Evolutionary conservation across 2,888 invertebrate genomes (phyloP).

Genomic region (Ceratothoa steindachneri): DNA sequence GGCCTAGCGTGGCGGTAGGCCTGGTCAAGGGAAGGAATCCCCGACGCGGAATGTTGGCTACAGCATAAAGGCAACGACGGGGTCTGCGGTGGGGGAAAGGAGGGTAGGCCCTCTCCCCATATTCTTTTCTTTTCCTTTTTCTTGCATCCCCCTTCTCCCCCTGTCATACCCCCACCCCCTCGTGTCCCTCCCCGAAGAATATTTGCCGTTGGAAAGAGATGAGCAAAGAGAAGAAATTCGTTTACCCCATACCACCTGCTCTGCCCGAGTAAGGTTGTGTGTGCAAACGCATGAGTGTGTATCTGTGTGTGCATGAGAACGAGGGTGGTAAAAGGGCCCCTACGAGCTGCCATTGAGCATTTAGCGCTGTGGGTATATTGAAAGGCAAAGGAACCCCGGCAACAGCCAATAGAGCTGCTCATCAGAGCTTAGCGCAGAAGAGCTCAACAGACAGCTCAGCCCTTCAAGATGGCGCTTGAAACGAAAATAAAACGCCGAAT

Average conservation of each 20-base stretch:
- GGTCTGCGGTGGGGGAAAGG: too few species aligned
- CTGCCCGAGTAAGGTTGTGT: background rate
- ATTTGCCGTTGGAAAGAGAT: background rate
- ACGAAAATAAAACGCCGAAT: too few species aligned
- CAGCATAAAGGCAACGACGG: background rate
- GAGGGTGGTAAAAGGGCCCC: too few species aligned
- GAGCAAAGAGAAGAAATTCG: background rate
- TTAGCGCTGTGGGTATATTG: background rate
- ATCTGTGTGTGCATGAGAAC: background rate
- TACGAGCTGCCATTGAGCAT: too few species aligned
- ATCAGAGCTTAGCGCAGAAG: too few species aligned
- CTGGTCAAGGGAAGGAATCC: background rate
- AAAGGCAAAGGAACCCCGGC: background rate
- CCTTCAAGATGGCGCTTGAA: too few species aligned
- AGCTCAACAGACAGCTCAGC: too few species aligned
- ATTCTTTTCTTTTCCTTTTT: too few species aligned
- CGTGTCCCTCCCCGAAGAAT: background rate
- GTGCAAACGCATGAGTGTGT: background rate
- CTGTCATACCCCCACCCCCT: background rate
- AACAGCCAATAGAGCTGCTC: too few species aligned
- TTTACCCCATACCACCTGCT: background rate
- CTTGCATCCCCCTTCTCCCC: background rate
- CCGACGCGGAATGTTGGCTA: background rate
- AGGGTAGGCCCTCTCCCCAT: too few species aligned
- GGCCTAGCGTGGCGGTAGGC: background rate